phyloP scores from a whole-genome alignment of 2,888 invertebrate genomes.

The Andrena flavipes region DNA sequence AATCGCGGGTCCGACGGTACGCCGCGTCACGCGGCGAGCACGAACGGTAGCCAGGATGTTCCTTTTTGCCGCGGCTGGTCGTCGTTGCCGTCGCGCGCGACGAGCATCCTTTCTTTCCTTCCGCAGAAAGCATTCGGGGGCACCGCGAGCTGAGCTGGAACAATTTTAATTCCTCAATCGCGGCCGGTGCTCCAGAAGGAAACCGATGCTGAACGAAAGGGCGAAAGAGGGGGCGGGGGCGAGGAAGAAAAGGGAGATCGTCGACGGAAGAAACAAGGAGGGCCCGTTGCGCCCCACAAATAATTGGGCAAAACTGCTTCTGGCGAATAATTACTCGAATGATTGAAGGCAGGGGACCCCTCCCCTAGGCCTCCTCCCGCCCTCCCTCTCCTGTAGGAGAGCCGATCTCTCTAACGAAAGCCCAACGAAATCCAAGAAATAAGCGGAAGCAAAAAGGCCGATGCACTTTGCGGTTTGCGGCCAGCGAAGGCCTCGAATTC shows the following conservation, averaged over 20 bases:
- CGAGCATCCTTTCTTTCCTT: conserved; percentile 51
- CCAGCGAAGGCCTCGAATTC: conserved; percentile 58
- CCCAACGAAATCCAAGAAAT: conserved; percentile 67
- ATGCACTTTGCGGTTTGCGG: conserved; percentile 62
- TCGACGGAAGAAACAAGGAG: conserved; percentile 24
- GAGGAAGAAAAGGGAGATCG: conserved; percentile 25
- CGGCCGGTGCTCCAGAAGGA: conserved; percentile 56
- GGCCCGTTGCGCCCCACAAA: conserved; percentile 70
- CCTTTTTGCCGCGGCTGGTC: conserved; percentile 7
- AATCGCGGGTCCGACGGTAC: conserved; percentile 33
- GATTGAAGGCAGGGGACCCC: conserved; percentile 68
- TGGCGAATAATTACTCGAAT: conserved; percentile 79
- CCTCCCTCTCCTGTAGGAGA: conserved; percentile 9
- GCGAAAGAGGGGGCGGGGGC: conserved; percentile 1
- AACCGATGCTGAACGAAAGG: conserved; percentile 18
- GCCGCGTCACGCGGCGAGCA: conserved; percentile 27
- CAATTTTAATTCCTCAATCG: conserved; percentile 82
- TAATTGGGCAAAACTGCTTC: conserved; percentile 79
- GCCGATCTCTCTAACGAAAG: conserved; percentile 62
- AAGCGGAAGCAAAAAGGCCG: conserved; percentile 67
- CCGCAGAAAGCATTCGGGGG: conserved; percentile 56
- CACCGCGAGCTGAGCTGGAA: conserved; percentile 67
- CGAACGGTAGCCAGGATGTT: conserved; percentile 5
- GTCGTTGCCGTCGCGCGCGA: conserved; percentile 23
- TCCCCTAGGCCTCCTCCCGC: not conserved